Base-by-base conservation (phyloP, 37 sponge, comb jelly and placozoan species). In the Aplysina aerophoba region DNA sequence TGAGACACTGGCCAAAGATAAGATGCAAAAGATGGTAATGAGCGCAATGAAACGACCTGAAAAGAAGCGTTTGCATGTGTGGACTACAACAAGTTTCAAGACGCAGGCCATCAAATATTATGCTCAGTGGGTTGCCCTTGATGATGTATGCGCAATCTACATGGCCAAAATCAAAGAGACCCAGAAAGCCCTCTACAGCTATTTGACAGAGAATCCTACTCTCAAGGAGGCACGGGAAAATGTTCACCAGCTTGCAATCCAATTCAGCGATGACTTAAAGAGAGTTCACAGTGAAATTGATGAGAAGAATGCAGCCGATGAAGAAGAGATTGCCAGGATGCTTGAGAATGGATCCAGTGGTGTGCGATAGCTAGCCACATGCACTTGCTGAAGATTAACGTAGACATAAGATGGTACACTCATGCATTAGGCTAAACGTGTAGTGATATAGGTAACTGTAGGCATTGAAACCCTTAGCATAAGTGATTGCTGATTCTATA, bases 81-180 rank as follows among this genome's bases (percentile, higher is more conserved):
- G 92, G 89, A 85, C 83, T 0, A 68, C 80, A 4, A 59, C 3
- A 16, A 20, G 61, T 0, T 88, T 92, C 68, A 88, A 92, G 31
- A 40, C 16, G 30, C 56, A 86, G 34, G 92, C 89, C 4, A 53
- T 92, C 33, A 30, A 25, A 15, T 91, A 66, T 63, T 88, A 84
- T 35, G 81, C 88, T 35, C 50, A 68, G 21, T 91, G 92, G 92
- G 92, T 91, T 61, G 92, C 88, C n/a, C 81, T 92, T 13, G 34
- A 88, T 66, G 63, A 72, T 53, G 84, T 92, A 16, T 88, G 89
- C 41, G 53, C 19, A 0, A 41, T 59, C 0, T 92, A 92, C 59
- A 66, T 85, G 79, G 80, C 77, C 53, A 50, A 72, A 8, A 88
- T 92, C 67, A 88, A 66, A 53, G 67, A 78, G 62, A 88, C 89